A percentile compares a stretch with the other conserved stretches of the same genome.
Evolutionary conservation across 2,113 vertebrate genomes (phyloP).

Genomic region (Talpa occidentalis): DNA sequence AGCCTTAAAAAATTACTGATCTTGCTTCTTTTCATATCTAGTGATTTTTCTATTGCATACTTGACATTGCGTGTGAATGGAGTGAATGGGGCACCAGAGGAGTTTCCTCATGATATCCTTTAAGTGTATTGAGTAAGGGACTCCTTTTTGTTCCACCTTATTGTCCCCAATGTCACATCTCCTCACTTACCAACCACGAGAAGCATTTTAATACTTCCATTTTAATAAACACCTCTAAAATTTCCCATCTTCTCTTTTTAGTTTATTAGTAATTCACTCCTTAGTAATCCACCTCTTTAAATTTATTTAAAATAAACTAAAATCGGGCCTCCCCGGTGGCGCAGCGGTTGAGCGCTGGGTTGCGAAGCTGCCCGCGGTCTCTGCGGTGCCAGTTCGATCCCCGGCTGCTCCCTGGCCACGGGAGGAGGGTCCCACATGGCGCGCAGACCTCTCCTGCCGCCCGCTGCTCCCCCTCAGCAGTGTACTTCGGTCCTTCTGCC

Average conservation of each 20-base stretch:
- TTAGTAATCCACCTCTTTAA: neutral
- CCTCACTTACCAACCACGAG: neutral
- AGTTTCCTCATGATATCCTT: neutral
- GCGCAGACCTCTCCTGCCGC: too few species aligned
- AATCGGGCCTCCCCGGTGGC: too few species aligned
- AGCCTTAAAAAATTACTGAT: neutral
- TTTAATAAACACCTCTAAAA: neutral
- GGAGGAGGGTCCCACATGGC: too few species aligned
- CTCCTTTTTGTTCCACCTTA: neutral
- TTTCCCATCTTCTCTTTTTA: neutral
- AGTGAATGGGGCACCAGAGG: neutral
- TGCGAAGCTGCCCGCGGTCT: too few species aligned
- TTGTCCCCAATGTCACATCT: neutral
- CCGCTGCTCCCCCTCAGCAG: too few species aligned
- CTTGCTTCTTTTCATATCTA: neutral
- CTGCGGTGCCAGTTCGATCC: too few species aligned
- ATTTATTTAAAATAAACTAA: slow-evolving; percentile 25
- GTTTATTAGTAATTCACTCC: neutral
- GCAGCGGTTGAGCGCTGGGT: too few species aligned
- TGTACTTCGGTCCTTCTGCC: too few species aligned
- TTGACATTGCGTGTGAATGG: neutral
- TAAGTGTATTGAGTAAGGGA: neutral
- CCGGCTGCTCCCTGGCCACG: too few species aligned
- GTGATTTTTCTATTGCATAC: neutral
- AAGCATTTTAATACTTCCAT: neutral